phyloP scores from a whole-genome alignment of 1,140 invertebrate species.

The Steinernema feltiae region DNA sequence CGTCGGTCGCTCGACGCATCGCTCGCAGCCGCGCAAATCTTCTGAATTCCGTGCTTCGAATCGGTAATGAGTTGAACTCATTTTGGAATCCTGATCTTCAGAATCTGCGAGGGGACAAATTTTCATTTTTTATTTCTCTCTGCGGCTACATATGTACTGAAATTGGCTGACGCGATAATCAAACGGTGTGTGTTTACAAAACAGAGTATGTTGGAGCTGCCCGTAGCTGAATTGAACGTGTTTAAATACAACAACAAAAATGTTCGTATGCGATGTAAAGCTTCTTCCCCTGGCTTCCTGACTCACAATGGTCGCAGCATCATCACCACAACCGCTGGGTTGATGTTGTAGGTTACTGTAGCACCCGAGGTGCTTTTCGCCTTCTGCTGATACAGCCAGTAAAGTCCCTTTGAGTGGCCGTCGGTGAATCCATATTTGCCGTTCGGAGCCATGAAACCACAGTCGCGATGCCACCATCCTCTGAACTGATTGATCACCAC shows the following conservation, averaged over 20 bases:
- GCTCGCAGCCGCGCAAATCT: no score
- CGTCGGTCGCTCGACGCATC: no score
- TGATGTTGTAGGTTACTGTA: conserved; percentile 1
- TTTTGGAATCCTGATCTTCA: no score
- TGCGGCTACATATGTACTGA: neutral
- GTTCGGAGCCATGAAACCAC: neutral
- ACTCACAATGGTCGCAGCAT: neutral
- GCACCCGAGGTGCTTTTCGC: neutral
- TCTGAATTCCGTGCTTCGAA: no score
- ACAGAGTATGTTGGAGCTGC: no score
- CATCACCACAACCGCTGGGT: neutral
- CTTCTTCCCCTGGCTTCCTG: neutral
- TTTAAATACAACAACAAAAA: neutral
- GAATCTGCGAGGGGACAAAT: no score
- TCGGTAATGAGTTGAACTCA: no score
- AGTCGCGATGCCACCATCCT: conserved; percentile 7
- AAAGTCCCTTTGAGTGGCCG: conserved; percentile 1
- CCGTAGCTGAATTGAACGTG: conserved; percentile 1
- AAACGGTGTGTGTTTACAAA: neutral
- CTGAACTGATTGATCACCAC: neutral
- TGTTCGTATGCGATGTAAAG: neutral
- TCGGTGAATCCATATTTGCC: neutral
- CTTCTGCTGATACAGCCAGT: conserved; percentile 6
- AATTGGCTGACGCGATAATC: neutral
- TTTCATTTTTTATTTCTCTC: no score